Base-by-base conservation (phyloP, 2,888 invertebrate species). In the Allacma fusca region DNA sequence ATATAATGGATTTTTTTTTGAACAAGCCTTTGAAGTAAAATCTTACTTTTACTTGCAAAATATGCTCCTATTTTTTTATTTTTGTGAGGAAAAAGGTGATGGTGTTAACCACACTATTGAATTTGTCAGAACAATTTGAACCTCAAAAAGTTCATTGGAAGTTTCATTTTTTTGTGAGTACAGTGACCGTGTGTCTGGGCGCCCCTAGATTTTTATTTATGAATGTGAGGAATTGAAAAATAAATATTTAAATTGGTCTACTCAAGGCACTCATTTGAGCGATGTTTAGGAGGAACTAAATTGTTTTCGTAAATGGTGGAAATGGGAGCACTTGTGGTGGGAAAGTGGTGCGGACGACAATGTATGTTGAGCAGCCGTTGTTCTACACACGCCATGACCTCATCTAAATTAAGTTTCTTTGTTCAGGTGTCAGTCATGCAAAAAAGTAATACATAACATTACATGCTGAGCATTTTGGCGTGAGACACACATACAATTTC, bases 351-450 rank as follows among this genome's bases (percentile, higher is more conserved):
- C 23, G 21, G 62, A 12, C 19, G 62, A 62, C 24, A 13, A 62
- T 23, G 62, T 19, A 62, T 62, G 23, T 24, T 50, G 50, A 50
- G 50, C 19, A 50, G 50, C 19, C 50, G 50, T 50, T 50, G 50
- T 50, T 50, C 50, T 72, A 26, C 44, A 68, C 75, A 75, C 75
- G 75, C 75, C 75, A 75, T 68, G 67, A 76, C 26, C 59, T 69
- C 70, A 70, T 76, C 59, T 69, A 59, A 50, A 24, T 26, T 68
- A n/a, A 59, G 68, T 76, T 59, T 76, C 76, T 70, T 76, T 76
- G 62, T 76, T 76, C 76, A 76, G 70, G 76, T 76, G 76, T 76
- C 76, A 76, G 76, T 76, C 76, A 76, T 76, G 76, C 76, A 69
- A 76, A 76, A 76, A 76, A 76, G 57, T 40, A 57, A 59, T 76